A percentile compares a stretch with the other conserved stretches of the same genome.
Conservation (phyloP, 2,113 vertebrate genomes). For the Perccottus glenii region DNA sequence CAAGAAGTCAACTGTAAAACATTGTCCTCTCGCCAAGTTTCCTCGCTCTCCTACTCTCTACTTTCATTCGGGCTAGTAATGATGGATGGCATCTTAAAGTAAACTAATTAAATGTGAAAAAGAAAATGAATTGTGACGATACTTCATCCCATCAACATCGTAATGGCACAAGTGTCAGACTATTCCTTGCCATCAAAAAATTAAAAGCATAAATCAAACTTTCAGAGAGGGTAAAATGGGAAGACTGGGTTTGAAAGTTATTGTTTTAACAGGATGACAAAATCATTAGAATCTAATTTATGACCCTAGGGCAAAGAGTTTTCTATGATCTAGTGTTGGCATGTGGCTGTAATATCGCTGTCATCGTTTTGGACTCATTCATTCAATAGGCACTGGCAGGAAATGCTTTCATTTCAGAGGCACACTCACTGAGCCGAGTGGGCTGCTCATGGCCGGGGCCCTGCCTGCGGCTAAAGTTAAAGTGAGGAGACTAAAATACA, state of each 20-base stretch:
- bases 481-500: constrained; percentile 25
- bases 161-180: constrained; percentile 86
- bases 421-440: constrained; percentile 45
- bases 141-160: constrained; percentile 85
- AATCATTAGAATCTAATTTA: constrained; percentile 89
- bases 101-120: constrained; percentile 90
- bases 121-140: constrained; percentile 88
- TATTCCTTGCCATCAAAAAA: constrained; percentile 90
- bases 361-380: constrained; percentile 56
- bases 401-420: constrained; percentile 62
- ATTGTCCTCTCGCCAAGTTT: constrained; percentile 76
- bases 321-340: constrained; percentile 66
- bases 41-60: constrained; percentile 64
- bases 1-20: constrained; percentile 83
- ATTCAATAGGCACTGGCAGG: constrained; percentile 57
- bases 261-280: constrained; percentile 85
- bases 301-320: constrained; percentile 75
- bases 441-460: constrained; percentile 34
- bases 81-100: constrained; percentile 91
- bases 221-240: constrained; percentile 63
- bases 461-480: constrained; percentile 25
- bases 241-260: constrained; percentile 76
- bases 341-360: constrained; percentile 66
- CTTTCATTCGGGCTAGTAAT: constrained; percentile 87
- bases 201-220: constrained; percentile 96